Evolutionary conservation across 2,113 vertebrate genomes (phyloP), one percentile per base, ranked within the genome.

Genomic region (Numida meleagris): DNA sequence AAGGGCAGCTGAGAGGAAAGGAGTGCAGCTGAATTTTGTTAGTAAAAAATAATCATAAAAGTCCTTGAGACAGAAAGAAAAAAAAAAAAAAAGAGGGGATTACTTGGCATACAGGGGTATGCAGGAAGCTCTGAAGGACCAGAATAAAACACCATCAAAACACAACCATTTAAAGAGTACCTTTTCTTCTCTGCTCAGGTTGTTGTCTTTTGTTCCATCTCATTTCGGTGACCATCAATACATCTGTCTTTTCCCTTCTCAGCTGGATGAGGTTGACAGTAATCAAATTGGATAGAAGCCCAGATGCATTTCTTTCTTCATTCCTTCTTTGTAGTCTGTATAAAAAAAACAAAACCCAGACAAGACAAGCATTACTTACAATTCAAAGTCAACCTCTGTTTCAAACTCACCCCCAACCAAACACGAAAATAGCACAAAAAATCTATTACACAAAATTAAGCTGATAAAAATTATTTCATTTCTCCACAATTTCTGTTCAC

Each of bases 371-470:
- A 68, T 79, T 78, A 74, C 73, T 73, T 62, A 16, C 10, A 34
- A 81, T 70, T 53, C 91, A 82, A 92, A 94, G 59, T 16, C 82
- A 82, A 88, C 71, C n/a, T 91, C 42, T 78, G 1, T 65, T 70
- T 95, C 77, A 88, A 85, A 91, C 36, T 48, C 6, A 42, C 36
- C 27, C 82, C 58, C 14, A 24, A 31, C 9, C 27, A 12, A 51
- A 34, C 31, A 62, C 23, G 29, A 61, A 59, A 38, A 67, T 25
- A 62, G 8, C 80, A 81, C 29, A 72, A 63, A 88, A 48, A 90
- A 89, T 79, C 95, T 80, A 88, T 74, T 82, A 82, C 36, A 92
- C 89, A 89, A 89, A 96, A 96, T 94, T 71, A 95, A 96, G 73
- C 87, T 90, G 95, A 80, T 25, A 38, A 91, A 94, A 94, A 95